Percentiles rank a stretch among this genome's conserved stretches.
These are phyloP conservation scores for Steinernema hermaphroditum DNA, from an alignment of 2,888 invertebrate species.

Conservation along the genomic window DNA sequence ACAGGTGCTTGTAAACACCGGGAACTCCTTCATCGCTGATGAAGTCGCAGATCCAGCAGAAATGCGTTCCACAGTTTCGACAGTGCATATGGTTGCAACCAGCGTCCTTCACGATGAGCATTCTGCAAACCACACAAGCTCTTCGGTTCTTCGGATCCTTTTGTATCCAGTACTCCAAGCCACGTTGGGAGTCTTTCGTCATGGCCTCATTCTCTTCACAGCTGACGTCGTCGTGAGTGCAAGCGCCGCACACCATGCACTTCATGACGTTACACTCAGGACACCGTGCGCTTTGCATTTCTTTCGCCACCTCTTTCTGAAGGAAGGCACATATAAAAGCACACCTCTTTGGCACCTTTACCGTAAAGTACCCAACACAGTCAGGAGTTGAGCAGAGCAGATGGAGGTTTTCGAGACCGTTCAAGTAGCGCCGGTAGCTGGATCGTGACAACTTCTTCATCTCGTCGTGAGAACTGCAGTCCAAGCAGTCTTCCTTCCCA, in stretches of 20 bases:
- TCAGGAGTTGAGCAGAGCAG: background rate
- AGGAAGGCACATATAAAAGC: background rate
- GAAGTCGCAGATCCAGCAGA: slow-evolving; percentile 25
- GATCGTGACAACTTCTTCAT: slow-evolving; percentile 5
- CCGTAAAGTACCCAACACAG: slow-evolving; percentile 19
- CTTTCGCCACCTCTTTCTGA: slow-evolving; percentile 2
- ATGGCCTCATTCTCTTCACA: slow-evolving; percentile 20
- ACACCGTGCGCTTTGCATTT: background rate
- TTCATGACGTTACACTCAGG: slow-evolving; percentile 4
- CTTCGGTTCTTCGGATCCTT: slow-evolving; percentile 1
- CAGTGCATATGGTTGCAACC: slow-evolving; percentile 26
- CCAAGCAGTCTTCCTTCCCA: background rate
- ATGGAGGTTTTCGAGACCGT: background rate
- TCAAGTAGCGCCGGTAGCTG: slow-evolving; percentile 5
- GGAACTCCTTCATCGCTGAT: background rate
- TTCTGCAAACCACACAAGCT: background rate
- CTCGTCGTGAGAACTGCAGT: background rate
- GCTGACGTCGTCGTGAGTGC: slow-evolving; percentile 1
- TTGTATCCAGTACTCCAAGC: slow-evolving; percentile 3
- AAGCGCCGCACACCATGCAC: background rate
- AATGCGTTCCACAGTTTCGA: background rate
- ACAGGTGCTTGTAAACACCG: slow-evolving; percentile 6
- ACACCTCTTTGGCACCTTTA: background rate
- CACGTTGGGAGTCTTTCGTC: slow-evolving; percentile 7
- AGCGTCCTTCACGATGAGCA: slow-evolving; percentile 19